Conservation (phyloP, 2,113 vertebrate species). For the Bettongia penicillata region DNA sequence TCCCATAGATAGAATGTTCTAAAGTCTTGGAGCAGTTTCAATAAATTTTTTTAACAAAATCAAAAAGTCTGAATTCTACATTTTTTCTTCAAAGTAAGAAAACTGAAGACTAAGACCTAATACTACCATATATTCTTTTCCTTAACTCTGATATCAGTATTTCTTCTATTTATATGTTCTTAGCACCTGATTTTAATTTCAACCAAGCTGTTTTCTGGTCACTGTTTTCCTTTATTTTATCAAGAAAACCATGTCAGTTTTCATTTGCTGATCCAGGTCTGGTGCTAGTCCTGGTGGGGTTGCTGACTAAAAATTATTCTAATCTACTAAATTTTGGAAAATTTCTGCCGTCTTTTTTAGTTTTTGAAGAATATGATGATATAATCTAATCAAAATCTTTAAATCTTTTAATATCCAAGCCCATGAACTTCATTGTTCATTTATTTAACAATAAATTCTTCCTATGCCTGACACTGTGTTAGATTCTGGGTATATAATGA, state of each 20-base stretch:
- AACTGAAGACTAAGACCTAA: constrained; percentile 1
- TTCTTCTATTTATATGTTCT: constrained; percentile 3
- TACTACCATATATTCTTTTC: background rate
- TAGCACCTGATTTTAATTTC: constrained; percentile 35
- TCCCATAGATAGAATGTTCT: too few relatives aligned
- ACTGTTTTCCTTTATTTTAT: constrained; percentile 44
- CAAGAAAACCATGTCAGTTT: background rate
- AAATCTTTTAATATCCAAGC: background rate
- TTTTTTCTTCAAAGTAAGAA: background rate
- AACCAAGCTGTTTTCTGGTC: constrained; percentile 4
- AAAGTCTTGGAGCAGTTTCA: too few relatives aligned
- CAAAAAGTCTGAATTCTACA: background rate
- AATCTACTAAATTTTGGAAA: constrained; percentile 21
- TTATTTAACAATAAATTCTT: constrained; percentile 15
- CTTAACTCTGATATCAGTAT: background rate
- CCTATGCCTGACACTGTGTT: constrained; percentile 25
- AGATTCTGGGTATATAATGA: background rate
- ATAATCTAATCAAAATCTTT: too few relatives aligned
- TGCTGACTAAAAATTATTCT: constrained; percentile 15
- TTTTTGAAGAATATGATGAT: background rate
- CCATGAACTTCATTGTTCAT: background rate
- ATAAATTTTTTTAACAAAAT: background rate
- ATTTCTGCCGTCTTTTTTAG: background rate
- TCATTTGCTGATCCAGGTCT: background rate
- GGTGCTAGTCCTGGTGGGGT: constrained; percentile 14